Evolutionary conservation across 1,140 invertebrate genomes (phyloP).

Genomic region (Diachasma alloeum): DNA sequence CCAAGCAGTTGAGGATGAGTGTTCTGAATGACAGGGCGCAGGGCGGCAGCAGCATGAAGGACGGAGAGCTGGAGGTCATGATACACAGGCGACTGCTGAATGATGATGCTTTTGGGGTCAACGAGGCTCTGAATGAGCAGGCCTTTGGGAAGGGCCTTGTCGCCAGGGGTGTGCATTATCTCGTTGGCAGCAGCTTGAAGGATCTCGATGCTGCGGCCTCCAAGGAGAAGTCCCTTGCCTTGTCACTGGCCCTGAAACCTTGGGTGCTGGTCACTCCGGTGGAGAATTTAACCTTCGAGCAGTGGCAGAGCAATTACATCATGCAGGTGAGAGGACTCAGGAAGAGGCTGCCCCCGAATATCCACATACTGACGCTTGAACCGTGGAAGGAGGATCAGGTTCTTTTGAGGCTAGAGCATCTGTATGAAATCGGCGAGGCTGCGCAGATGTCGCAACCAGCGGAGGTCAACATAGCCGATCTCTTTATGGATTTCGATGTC

Average conservation of each 20-base stretch:
- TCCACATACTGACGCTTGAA: constrained; percentile 89
- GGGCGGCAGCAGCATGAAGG: constrained; percentile 81
- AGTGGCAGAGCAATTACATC: constrained; percentile 55
- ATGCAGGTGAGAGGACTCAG: constrained; percentile 65
- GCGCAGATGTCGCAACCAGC: constrained; percentile 67
- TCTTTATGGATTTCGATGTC: constrained; percentile 71
- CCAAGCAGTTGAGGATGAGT: constrained; percentile 66
- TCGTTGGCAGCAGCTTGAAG: constrained; percentile 62
- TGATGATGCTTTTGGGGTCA: constrained; percentile 94
- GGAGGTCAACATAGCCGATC: constrained; percentile 54
- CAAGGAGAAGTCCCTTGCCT: constrained; percentile 49
- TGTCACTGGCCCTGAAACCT: constrained; percentile 53
- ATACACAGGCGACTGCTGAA: constrained; percentile 84
- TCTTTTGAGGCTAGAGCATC: constrained; percentile 87
- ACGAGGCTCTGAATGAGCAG: constrained; percentile 90
- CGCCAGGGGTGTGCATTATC: constrained; percentile 78
- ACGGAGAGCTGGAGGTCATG: constrained; percentile 83
- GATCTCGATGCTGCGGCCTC: constrained; percentile 33
- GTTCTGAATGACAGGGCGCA: constrained; percentile 87
- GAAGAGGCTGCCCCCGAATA: constrained; percentile 74
- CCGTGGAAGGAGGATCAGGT: constrained; percentile 76
- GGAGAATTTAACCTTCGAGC: constrained; percentile 49
- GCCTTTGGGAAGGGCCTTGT: constrained; percentile 81
- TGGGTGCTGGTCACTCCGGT: constrained; percentile 62
- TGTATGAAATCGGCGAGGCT: constrained; percentile 80